Base-by-base conservation (phyloP, 2,113 vertebrate genomes). In the Myiopsitta monachus region DNA sequence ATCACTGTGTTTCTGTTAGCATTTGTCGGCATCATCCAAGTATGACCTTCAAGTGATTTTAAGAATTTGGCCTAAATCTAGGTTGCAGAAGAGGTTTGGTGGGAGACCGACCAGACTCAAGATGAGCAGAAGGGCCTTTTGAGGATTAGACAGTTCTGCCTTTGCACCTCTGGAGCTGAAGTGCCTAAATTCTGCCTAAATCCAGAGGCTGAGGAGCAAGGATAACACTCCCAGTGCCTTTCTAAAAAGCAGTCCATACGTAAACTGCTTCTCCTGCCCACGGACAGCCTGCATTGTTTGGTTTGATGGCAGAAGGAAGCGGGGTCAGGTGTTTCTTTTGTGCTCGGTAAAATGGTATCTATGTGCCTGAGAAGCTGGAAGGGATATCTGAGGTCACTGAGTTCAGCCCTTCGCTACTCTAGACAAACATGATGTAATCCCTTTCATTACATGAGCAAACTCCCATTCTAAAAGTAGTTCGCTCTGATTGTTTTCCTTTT, bases 381-480 rank as follows among this genome's bases (percentile, higher is more conserved):
- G 70, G 89, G 87, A 82, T 92, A 89, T 84, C 81, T 91, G 87
- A 95, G 94, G 95, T 95, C 93, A 79, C 66, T 0, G 2, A 75
- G 93, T 92, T 95, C 93, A 91, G 77, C 81, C 69, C 85, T 88
- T 93, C 74, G 31, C 75, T 86, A 4, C 92, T 73, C 81, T 89
- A 91, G 93, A 82, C 95, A 94, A 95, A 89, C 73, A 69, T 92
- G 89, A 92, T 79, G 87, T 92, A 92, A 95, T 89, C 52, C 57
- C 39, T 91, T 89, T 92, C 81, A 66, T 62, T 95, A 83, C 81
- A 57, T 9, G 66, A 93, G 89, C 91, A 95, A 89, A 84, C 81
- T 88, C 86, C 81, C 62, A 6, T 89, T 91, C 87, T 89, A 91
- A 91, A 91, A 92, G 91, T 72, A 82, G 89, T 27, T 57, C 31